Evolutionary conservation across 1,140 invertebrate species (phyloP), one percentile per base, ranked within the genome.

Genomic region (Drosophila tristis): DNA sequence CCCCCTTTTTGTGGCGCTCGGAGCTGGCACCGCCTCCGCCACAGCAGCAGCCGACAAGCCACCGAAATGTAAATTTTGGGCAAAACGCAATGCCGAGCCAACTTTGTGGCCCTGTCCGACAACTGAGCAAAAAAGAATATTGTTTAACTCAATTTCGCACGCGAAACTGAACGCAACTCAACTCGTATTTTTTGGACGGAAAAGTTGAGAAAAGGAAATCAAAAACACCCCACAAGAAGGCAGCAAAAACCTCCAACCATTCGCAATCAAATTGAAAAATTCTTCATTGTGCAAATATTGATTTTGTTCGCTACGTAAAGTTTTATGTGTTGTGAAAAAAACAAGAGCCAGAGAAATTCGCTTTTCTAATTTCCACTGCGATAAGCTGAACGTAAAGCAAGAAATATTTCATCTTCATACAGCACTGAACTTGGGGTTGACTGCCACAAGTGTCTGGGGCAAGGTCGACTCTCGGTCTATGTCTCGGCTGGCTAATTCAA

Each of bases 101-200:
- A 64, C 55, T 74, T 74, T 64, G 11, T 13, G 35, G 70, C 16
- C 48, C 55, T 65, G 61, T 50, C 43, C 45, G 51, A 23, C 5
- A 58, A 60, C 45, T 23, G n/a, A 51, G 35, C 16, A 23, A 16
- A 51, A 71, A 64, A 48, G 79, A 80, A 86, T 53, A 70, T 74
- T 80, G 63, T 61, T 87, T 74, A 85, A 86, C 84, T 78, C 74
- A 87, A 76, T 85, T 84, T 76, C 23, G 80, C 76, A 68, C 60
- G 68, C 66, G 59, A 64, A 72, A 54, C 61, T 31, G 31, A 31
- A 25, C 3, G 44, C 49, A 71, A 59, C 45, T 39, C 55, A 50
- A 26, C 54, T 68, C 59, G 57, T 71, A 67, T 86, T 66, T 42
- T 35, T 51, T 31, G 44, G 47, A 9, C 8, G 11, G 35, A 4